phyloP scores from a whole-genome alignment of 2,888 invertebrate species.

The Drosophila rubida region DNA sequence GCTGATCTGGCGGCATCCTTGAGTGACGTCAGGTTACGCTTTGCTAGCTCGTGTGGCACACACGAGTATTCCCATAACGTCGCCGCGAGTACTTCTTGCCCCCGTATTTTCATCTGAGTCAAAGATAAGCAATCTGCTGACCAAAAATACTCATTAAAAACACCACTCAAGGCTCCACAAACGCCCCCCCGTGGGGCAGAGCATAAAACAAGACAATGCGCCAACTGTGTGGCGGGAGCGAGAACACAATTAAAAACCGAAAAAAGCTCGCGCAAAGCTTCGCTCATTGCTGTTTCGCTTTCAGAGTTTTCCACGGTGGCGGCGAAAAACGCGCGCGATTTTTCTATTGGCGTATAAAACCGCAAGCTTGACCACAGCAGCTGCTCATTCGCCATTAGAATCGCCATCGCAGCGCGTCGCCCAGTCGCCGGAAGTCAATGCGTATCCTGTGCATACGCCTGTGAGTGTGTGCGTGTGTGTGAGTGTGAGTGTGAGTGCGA shows the following conservation, averaged over 20 bases:
- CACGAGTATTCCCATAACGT: constrained; percentile 1
- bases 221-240: constrained; percentile 16
- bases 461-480: constrained; percentile 18
- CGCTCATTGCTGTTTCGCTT: constrained; percentile 12
- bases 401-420: constrained; percentile 64
- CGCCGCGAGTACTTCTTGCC: constrained; percentile 32
- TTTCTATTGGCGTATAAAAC: constrained; percentile 79
- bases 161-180: constrained; percentile 60
- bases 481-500: constrained; percentile 38
- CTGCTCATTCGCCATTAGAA: constrained; percentile 74
- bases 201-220: constrained; percentile 8
- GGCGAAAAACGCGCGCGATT: constrained; percentile 47
- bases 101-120: constrained; percentile 67
- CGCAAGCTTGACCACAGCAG: constrained; percentile 76
- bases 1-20: constrained; percentile 55
- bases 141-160: constrained; percentile 68
- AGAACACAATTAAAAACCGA: constrained; percentile 8
- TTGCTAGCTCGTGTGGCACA: constrained; percentile 36
- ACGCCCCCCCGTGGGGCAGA: constrained; percentile 22
- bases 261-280: constrained; percentile 60
- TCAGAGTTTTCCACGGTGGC: constrained; percentile 13
- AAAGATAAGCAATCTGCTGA: constrained; percentile 64
- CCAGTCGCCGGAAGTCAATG: constrained; percentile 39
- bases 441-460: constrained; percentile 35
- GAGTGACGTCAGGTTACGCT: constrained; percentile 59